Base-by-base conservation (phyloP, 2,113 vertebrate genomes). In the Piaya cayana region DNA sequence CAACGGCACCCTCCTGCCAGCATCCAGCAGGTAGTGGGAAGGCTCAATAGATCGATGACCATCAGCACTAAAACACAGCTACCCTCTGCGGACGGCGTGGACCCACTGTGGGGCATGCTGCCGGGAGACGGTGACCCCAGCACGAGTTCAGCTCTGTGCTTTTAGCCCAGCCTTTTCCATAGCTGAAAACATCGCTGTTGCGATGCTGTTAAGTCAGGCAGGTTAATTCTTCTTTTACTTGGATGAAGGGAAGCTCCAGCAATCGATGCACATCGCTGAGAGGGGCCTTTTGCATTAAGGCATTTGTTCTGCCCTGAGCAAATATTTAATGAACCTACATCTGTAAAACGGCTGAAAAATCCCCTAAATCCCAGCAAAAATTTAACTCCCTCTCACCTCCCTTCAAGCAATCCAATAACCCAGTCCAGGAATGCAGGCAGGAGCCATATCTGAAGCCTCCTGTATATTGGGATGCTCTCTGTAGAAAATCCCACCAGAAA, bases 251-350 rank as follows among this genome's bases (percentile, higher is more conserved):
- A 88, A 89, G 74, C 60, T 74, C 76, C 82, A 86, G 56, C 12
- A 15, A 68, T 89, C 42, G 25, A 88, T 86, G 47, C 37, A 21
- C 72, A 77, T 62, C 6, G 11, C 63, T 7, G 18, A 84, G 59
- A 0, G 4, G n/a, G 43, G 82, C 86, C 47, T 87, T 91, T 76
- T 68, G 43, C 68, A 36, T 53, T 9, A 68, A n/a, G 74, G 43
- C 47, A 3, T 83, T 90, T 80, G 56, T 60, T 92, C 83, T 82
- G 68, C 91, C 81, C 29, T 8, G 4, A 91, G 94, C 91, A 90
- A 88, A 89, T 92, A 83, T 93, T 94, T 93, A 92, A 96, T 94
- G 92, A 92, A 96, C 77, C 72, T 92, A 71, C 67, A 82, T 84
- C 59, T 77, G 34, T 55, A 43, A 81, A 27, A 49, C 1, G 3